Base-by-base conservation (phyloP, 2,888 invertebrate genomes). In the Tiliacea citrago region DNA sequence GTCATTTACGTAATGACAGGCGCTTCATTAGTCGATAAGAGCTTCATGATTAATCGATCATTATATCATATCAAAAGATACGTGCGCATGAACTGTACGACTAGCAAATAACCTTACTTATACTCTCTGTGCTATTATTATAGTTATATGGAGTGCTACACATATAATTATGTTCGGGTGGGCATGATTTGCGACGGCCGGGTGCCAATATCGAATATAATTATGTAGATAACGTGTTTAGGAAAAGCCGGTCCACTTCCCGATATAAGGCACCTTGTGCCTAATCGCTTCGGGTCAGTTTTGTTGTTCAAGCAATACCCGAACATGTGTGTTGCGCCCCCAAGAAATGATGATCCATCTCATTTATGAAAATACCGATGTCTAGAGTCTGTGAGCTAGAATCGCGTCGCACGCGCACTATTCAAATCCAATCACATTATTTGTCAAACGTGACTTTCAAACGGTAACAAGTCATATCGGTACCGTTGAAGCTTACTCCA, bases 401-500 rank as follows among this genome's bases (percentile, higher is more conserved):
- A 67, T 39, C 9, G 16, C 55, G 35, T 1, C n/a, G 62, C 49
- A 62, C 53, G 67, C 49, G 67, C 51, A 16, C n/a, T 29, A 73
- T 62, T 62, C 49, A 67, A 70, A 77, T 63, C 66, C 39, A 81
- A 81, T 55, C 82, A 62, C 62, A 68, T 70, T 75, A 75, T 73
- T 73, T 79, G 69, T 69, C 75, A 67, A 57, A 75, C 82, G 70
- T 82, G 69, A 75, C 72, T 39, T 42, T 16, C 55, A 53, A 82
- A 82, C 75, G 70, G 79, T 79, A 70, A 53, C 72, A 39, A 39
- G 16, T 10, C 55, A 73, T 60, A 55, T 58, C 49, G n/a, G 39
- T 79, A 83, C 86, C 83, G 84, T 77, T 84, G 39, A 73, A 68
- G n/a, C 75, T 58, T 47, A 72, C 57, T 71, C 45, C 57, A 68